Conservation (phyloP, 2,113 vertebrate species). For the Neomonachus schauinslandi region DNA sequence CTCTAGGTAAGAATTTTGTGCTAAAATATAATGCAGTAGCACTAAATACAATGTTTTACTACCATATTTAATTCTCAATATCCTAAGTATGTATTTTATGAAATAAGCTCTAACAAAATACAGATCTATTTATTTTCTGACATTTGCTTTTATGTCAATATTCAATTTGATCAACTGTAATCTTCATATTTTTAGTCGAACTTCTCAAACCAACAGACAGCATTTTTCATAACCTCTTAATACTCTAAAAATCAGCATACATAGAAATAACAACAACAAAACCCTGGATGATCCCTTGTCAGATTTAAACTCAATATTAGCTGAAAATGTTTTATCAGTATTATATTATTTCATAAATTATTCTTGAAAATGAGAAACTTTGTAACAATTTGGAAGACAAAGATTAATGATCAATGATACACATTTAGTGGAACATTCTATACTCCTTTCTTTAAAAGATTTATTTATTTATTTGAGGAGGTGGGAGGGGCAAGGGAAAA, state of each 20-base stretch:
- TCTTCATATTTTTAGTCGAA: conserved; percentile 1
- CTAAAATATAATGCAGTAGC: neutral
- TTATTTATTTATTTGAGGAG: no score
- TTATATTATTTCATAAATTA: neutral
- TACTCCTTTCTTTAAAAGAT: no score
- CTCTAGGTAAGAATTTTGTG: neutral
- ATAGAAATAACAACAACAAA: neutral
- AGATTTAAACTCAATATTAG: neutral
- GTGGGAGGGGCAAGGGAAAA: neutral
- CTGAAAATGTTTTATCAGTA: neutral
- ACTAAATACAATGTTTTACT: neutral
- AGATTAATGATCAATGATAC: neutral
- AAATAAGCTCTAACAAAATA: neutral
- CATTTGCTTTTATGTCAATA: neutral
- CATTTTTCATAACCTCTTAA: neutral
- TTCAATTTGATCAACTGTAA: neutral
- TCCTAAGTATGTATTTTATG: neutral
- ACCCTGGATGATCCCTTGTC: neutral
- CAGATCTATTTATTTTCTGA: neutral
- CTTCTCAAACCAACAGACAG: neutral
- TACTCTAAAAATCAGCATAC: neutral
- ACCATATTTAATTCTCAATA: neutral
- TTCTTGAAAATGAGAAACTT: neutral
- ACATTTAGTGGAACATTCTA: neutral
- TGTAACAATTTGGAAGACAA: neutral